Base-by-base conservation (phyloP, 2,888 invertebrate species). In the Gymnoscelis rufifasciata region DNA sequence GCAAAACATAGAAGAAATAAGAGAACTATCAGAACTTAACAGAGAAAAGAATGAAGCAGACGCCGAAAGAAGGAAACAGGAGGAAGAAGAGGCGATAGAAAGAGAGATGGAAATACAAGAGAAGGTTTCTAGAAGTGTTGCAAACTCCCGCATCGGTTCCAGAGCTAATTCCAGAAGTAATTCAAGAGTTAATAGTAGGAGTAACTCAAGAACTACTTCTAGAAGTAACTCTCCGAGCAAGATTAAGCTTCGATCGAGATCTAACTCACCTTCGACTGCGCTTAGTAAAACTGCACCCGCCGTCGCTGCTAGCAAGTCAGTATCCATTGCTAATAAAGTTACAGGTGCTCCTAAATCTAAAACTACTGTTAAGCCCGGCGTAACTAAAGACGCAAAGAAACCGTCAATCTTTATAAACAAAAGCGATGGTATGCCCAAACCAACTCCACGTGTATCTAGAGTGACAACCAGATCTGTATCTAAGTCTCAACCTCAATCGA, bases 31-130 rank as follows among this genome's bases (percentile, higher is more conserved):
- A 50, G 86, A 88, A 53, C 55, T 88, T 5, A 89, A 89, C 52
- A 81, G 86, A 72, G 89, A 89, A 59, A 82, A 78, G 43, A 77
- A 89, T 36, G 84, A 84, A 68, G 84, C 82, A 6, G 80, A 87
- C 59, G 84, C 84, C 33, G 87, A 88, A 38, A 68, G 61, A 38
- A 83, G 69, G 48, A 81, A 74, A 59, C 60, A 64, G 57, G 82
- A 83, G 58, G 88, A 88, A 72, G 89, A 89, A 68, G 77, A 82
- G 56, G 87, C 86, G 6, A 60, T 89, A 6, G 62, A 89, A 0
- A 81, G 73, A 68, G 89, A 89, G 70, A 83, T 89, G 84, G 89
- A 84, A 2, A 54, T 88, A 8, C 51, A 83, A 35, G 84, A 88
- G 38, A 81, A 77, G 38, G 76, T 74, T 46, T 66, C 72, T 0